These are phyloP conservation scores for Hephaestus fuliginosus DNA, from an alignment of 2,797 vertebrate species.

Conservation along the genomic window DNA sequence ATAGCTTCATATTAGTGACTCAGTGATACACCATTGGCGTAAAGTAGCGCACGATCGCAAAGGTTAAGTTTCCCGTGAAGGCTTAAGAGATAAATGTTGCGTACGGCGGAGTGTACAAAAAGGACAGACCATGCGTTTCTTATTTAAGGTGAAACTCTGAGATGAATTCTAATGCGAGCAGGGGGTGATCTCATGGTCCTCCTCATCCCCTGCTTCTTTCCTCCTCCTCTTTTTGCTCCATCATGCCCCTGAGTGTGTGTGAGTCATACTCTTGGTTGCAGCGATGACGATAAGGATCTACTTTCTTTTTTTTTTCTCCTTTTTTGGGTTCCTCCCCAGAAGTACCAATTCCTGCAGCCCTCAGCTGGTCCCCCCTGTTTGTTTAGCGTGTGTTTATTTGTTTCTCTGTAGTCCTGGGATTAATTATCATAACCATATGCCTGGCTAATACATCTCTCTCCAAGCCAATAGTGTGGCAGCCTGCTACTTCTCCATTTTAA, in stretches of 20 bases:
- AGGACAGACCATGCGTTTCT: conserved; percentile 31
- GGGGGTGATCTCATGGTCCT: conserved; percentile 37
- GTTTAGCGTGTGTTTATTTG: conserved; percentile 82
- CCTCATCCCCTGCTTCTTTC: not conserved
- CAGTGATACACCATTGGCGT: conserved; percentile 21
- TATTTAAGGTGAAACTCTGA: conserved; percentile 16
- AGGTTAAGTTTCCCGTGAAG: conserved; percentile 38
- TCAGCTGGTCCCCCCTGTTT: conserved; percentile 80
- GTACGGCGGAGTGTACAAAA: conserved; percentile 4
- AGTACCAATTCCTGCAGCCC: conserved; percentile 72
- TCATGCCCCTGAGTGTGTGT: conserved; percentile 22
- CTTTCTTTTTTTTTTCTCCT: conserved; percentile 17
- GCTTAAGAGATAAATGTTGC: conserved; percentile 37
- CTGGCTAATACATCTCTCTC: conserved; percentile 78
- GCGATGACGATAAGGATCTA: conserved; percentile 74
- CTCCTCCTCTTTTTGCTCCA: conserved; percentile 10
- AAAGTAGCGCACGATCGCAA: conserved; percentile 15
- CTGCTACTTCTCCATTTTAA: conserved; percentile 76
- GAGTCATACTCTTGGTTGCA: conserved; percentile 41
- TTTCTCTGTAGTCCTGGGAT: conserved; percentile 84
- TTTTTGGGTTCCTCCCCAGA: conserved; percentile 68
- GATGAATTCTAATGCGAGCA: conserved; percentile 35
- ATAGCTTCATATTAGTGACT: conserved; percentile 58
- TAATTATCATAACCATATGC: conserved; percentile 88
- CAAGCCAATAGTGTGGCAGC: conserved; percentile 73